A percentile compares a stretch with the other conserved stretches of the same genome.
These are phyloP conservation scores for Ophion ventricosus DNA, from an alignment of 2,888 invertebrate species.

Conservation along the genomic window DNA sequence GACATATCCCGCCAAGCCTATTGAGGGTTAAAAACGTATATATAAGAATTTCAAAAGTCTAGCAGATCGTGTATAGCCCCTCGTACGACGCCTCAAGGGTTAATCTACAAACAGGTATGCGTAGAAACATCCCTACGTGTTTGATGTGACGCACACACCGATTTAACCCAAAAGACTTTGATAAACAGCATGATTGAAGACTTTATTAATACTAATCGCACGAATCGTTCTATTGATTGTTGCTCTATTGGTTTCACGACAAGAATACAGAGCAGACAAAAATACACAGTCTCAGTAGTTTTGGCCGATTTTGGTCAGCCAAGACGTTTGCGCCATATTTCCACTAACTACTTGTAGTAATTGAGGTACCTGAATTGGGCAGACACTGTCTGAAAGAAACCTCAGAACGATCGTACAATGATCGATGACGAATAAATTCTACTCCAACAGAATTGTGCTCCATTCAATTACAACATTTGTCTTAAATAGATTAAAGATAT, in stretches of 20 bases:
- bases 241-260: conserved; percentile 24
- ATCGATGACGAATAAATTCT: not conserved
- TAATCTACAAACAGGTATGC: conserved; percentile 55
- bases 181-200: conserved; percentile 47
- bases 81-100: conserved; percentile 21
- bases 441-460: not conserved
- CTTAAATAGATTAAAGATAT: not conserved
- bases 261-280: conserved; percentile 1
- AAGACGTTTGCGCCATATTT: not conserved
- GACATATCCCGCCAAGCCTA: not conserved
- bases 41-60: conserved; percentile 2
- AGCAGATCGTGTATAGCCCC: not conserved
- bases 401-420: conserved; percentile 20
- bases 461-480: not conserved
- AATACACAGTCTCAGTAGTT: conserved; percentile 39
- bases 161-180: not conserved
- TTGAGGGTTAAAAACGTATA: not conserved
- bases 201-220: not conserved
- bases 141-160: conserved; percentile 16
- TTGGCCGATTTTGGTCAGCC: conserved; percentile 49
- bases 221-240: not conserved
- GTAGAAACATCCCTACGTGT: conserved; percentile 22
- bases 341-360: not conserved
- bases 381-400: not conserved
- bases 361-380: not conserved